phyloP scores from a whole-genome alignment of 2,797 vertebrate species.

The Choloepus didactylus region DNA sequence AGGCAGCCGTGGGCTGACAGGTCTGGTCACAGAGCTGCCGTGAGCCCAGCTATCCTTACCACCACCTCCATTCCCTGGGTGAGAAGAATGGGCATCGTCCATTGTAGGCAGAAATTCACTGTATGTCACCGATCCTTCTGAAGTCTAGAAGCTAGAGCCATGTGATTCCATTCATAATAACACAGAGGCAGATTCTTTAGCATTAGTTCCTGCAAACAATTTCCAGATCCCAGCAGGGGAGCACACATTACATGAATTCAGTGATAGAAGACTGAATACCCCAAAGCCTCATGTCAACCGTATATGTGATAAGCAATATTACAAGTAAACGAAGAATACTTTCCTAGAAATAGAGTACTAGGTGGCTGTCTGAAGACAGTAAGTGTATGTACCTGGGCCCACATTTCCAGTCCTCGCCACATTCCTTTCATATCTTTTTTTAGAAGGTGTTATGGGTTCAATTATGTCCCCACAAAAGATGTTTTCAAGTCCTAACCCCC shows the following conservation, averaged over 20 bases:
- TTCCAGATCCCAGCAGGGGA: background rate
- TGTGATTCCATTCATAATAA: background rate
- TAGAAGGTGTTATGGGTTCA: background rate
- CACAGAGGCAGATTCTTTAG: background rate
- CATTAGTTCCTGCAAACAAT: background rate
- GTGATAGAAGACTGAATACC: background rate
- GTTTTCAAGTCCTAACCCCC: no score
- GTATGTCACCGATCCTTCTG: background rate
- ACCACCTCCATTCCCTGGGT: background rate
- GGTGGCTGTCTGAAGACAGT: background rate
- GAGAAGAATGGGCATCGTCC: background rate
- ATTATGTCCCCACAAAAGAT: no score
- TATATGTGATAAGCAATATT: no score
- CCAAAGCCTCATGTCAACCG: background rate
- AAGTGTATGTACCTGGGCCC: fast-evolving
- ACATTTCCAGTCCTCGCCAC: background rate
- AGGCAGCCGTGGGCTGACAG: background rate
- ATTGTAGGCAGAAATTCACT: background rate
- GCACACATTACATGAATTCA: background rate
- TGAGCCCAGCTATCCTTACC: background rate
- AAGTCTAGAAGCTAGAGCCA: background rate
- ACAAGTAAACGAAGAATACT: background rate
- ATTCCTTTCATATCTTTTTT: background rate
- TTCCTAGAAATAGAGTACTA: background rate
- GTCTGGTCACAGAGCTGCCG: background rate